These are phyloP conservation scores for Petrocephalus microphthalmus DNA, from an alignment of 2,113 vertebrate genomes.

Conservation along the genomic window DNA sequence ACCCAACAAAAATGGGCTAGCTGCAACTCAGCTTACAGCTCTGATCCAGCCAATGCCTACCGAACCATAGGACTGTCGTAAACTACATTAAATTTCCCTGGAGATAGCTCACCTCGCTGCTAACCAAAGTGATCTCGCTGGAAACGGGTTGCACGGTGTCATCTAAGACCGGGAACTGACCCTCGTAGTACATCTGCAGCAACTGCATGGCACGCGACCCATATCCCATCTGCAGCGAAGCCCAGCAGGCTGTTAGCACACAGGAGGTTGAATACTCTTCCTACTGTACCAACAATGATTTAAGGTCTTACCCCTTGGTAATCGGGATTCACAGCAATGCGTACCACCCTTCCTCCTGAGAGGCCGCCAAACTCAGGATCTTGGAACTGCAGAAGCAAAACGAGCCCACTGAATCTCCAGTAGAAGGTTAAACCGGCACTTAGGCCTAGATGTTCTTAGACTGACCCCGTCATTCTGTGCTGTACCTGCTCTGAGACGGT, in stretches of 20 bases:
- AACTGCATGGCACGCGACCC: slow-evolving; percentile 81
- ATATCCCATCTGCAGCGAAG: slow-evolving; percentile 81
- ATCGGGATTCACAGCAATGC: slow-evolving; percentile 94
- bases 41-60: background rate
- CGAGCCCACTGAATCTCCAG: background rate
- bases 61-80: background rate
- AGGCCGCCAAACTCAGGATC: slow-evolving; percentile 86
- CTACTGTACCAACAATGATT: background rate
- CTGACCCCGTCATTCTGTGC: background rate
- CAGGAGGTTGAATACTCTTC: background rate
- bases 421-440: background rate
- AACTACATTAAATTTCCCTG: background rate
- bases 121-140: slow-evolving; percentile 72
- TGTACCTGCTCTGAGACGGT: slow-evolving; percentile 91
- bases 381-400: slow-evolving; percentile 72
- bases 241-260: background rate
- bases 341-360: slow-evolving; percentile 84
- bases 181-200: slow-evolving; percentile 92
- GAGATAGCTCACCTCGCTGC: slow-evolving; percentile 75
- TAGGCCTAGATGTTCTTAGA: background rate
- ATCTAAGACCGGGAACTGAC: slow-evolving; percentile 80
- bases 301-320: slow-evolving; percentile 80
- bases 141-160: slow-evolving; percentile 60
- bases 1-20: background rate
- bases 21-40: background rate